Evolutionary conservation across 2,797 vertebrate species (phyloP), one percentile per base, ranked within the genome.

Genomic region (Melanotaenia maccullochi): DNA sequence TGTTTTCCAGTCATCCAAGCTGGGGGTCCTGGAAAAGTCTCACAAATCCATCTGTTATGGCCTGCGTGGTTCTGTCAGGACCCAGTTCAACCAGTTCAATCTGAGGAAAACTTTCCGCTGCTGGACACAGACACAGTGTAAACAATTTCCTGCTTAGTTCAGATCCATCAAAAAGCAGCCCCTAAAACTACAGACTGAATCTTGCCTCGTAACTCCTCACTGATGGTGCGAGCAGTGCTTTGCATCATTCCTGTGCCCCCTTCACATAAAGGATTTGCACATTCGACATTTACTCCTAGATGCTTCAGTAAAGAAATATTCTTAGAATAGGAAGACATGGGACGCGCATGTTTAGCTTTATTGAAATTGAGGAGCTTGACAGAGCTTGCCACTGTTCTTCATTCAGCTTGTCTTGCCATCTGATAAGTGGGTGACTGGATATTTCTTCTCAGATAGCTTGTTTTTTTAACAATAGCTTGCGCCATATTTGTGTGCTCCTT

Each of bases 1-100:
- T 70, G 28, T 58, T 47, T 40, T 68, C 20, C 65, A 64, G 40
- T 64, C 30, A 64, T 64, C 69, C 51, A 71, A 59, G 9, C 55
- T 55, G 30, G 33, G 14, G 22, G 28, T 68, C n/a, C 55, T 68
- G 63, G 40, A 40, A 44, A 58, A 58, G 35, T 49, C 24, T 68
- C 54, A 57, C 54, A 67, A 28, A 1, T 44, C 49, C 0, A 2
- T 58, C 40, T 68, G 55, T 58, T 25, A 68, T 24, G 1, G 9
- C 9, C 55, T 58, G 65, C 1, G 4, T 6, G 18, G 47, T 69
- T 52, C 0, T 2, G 33, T 52, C 57, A 33, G 65, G 54, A 24
- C 1, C 0, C 28, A 58, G 6, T 57, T 44, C 25, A 47, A 44
- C 24, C 28, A 68, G 20, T 33, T 38, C n/a, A 40, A 33, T 61